phyloP scores from a whole-genome alignment of 2,888 invertebrate genomes.

The Melanotus villosus region DNA sequence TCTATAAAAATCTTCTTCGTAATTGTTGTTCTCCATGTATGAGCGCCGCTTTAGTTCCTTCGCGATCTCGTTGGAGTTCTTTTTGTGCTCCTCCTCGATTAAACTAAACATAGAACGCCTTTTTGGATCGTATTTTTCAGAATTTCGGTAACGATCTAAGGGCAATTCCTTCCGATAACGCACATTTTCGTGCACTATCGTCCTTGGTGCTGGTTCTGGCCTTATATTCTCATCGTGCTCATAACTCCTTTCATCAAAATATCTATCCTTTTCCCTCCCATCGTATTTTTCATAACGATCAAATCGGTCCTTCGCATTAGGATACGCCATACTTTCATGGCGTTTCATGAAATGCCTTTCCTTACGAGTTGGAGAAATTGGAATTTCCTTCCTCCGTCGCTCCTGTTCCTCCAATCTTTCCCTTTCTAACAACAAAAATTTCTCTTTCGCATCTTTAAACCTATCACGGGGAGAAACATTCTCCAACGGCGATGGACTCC shows the following conservation, averaged over 20 bases:
- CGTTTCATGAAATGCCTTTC: slow-evolving; percentile 57
- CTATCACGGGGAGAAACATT: slow-evolving; percentile 80
- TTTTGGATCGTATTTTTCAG: slow-evolving; percentile 65
- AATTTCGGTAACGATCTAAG: slow-evolving; percentile 57
- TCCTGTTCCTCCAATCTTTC: slow-evolving; percentile 74
- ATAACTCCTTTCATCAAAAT: slow-evolving; percentile 52
- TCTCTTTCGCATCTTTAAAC: slow-evolving; percentile 89
- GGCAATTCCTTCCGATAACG: slow-evolving; percentile 57
- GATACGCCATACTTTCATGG: slow-evolving; percentile 55
- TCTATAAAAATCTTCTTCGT: slow-evolving; percentile 55
- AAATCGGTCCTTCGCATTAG: slow-evolving; percentile 38
- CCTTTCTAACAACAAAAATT: slow-evolving; percentile 85
- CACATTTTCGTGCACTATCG: slow-evolving; percentile 53
- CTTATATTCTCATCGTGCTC: slow-evolving; percentile 35
- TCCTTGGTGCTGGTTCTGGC: slow-evolving; percentile 63
- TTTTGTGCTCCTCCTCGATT: slow-evolving; percentile 68
- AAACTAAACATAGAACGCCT: slow-evolving; percentile 67
- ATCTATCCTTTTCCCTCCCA: slow-evolving; percentile 52
- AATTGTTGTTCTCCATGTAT: slow-evolving; percentile 64
- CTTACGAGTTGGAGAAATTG: slow-evolving; percentile 58
- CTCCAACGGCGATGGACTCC: slow-evolving; percentile 69
- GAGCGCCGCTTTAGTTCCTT: slow-evolving; percentile 69
- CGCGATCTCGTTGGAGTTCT: slow-evolving; percentile 68
- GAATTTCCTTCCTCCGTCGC: slow-evolving; percentile 53
- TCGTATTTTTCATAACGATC: slow-evolving; percentile 51